These are phyloP conservation scores for Coremacera marginata DNA, from an alignment of 2,888 invertebrate genomes.

Conservation along the genomic window DNA sequence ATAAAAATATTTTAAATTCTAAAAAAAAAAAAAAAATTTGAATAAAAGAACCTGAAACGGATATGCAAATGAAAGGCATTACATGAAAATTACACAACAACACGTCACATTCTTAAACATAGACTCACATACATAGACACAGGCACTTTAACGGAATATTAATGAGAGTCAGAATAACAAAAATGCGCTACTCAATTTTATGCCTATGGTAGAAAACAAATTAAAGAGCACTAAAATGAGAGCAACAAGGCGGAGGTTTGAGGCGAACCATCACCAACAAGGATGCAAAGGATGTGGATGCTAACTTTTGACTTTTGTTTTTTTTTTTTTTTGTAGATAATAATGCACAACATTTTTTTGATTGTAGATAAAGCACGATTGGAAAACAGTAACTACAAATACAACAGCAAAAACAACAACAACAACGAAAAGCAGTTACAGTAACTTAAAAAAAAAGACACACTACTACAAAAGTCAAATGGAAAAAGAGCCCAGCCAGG, in stretches of 20 bases:
- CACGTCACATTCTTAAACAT: too few relatives aligned
- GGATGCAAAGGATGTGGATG: background rate
- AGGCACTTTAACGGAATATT: too few relatives aligned
- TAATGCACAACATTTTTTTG: background rate
- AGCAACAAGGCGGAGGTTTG: background rate
- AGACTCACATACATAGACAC: too few relatives aligned
- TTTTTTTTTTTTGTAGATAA: too few relatives aligned
- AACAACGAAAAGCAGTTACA: conserved; percentile 3
- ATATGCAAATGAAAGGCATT: too few relatives aligned
- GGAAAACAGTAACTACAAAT: background rate
- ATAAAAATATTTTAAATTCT: too few relatives aligned
- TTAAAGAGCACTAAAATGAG: background rate
- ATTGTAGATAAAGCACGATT: conserved; percentile 18
- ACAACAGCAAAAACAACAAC: background rate
- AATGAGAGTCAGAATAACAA: too few relatives aligned
- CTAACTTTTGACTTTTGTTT: background rate
- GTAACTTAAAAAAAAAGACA: background rate
- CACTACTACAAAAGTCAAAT: background rate
- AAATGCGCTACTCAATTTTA: background rate
- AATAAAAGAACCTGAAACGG: too few relatives aligned
- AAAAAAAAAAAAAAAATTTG: too few relatives aligned
- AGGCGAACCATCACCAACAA: background rate
- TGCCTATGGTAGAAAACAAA: background rate
- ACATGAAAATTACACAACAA: too few relatives aligned
- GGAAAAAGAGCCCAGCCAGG: background rate